phyloP scores from a whole-genome alignment of 53 echinoderm and acorn worm species.

The Hippasteria phrygiana region DNA sequence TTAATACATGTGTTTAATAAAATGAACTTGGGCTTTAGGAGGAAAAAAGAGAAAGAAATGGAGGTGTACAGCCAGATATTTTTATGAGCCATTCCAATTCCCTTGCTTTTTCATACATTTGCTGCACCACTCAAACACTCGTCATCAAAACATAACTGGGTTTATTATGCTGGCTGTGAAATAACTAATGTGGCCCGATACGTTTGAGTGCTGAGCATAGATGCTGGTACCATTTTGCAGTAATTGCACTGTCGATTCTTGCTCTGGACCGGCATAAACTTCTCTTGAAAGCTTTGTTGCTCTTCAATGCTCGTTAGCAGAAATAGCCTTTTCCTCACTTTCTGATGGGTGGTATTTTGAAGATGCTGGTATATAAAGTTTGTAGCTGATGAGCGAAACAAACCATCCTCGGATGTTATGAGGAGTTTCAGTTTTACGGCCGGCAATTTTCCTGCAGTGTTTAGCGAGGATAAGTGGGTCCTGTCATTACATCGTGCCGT shows the following conservation, averaged over 20 bases:
- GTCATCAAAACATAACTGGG: too few species aligned
- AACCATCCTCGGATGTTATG: not conserved
- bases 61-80: too few species aligned
- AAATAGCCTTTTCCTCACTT: not conserved
- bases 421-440: not conserved
- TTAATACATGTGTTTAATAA: too few species aligned
- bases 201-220: not conserved
- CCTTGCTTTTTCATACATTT: too few species aligned
- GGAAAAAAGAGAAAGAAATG: too few species aligned
- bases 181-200: too few species aligned
- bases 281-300: not conserved
- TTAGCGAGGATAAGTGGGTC: not conserved
- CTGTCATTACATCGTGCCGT: not conserved
- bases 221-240: not conserved
- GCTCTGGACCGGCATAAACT: not conserved
- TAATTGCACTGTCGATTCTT: not conserved
- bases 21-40: too few species aligned
- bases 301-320: not conserved
- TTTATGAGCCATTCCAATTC: too few species aligned
- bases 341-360: not conserved
- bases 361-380: slow-evolving; percentile 9
- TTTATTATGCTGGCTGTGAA: too few species aligned
- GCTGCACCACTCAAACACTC: too few species aligned
- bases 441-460: not conserved
- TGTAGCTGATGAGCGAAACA: not conserved